phyloP scores from a whole-genome alignment of 2,797 vertebrate species.

The Otolemur crassicaudatus region DNA sequence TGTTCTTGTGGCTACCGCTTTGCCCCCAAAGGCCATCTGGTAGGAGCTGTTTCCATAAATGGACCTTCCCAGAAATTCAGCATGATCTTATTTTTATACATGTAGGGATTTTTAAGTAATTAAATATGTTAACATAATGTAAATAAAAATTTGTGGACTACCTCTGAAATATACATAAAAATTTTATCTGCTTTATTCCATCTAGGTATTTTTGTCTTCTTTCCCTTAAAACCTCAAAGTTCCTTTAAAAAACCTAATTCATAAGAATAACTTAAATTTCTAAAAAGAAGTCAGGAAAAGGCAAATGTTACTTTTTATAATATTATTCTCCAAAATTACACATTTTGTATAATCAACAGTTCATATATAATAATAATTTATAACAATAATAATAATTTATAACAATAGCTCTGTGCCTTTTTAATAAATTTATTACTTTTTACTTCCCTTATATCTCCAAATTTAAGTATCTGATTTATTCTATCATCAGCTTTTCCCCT shows the following conservation, averaged over 20 bases:
- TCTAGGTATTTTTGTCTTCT: background rate
- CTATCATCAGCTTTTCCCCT: background rate
- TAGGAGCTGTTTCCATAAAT: background rate
- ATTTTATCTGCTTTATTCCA: background rate
- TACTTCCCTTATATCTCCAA: background rate
- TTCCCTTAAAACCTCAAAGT: background rate
- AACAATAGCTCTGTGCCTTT: background rate
- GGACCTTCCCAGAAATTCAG: background rate
- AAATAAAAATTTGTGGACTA: background rate
- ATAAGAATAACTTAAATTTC: constrained; percentile 44
- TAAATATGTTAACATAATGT: background rate
- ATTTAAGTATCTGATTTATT: constrained; percentile 36
- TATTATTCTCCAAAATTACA: constrained; percentile 51
- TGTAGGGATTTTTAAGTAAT: background rate
- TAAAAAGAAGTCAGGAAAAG: constrained; percentile 40
- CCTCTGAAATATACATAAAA: background rate
- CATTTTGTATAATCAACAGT: constrained; percentile 43
- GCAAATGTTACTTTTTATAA: constrained; percentile 50
- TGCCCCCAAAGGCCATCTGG: background rate
- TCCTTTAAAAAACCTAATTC: background rate
- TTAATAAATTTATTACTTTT: constrained; percentile 50
- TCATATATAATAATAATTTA: constrained; percentile 37
- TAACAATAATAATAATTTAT: constrained; percentile 47
- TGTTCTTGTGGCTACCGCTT: background rate
- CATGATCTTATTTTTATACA: background rate